Evolutionary conservation across 2,113 vertebrate genomes (phyloP).

Genomic region (Pangasianodon hypophthalmus): DNA sequence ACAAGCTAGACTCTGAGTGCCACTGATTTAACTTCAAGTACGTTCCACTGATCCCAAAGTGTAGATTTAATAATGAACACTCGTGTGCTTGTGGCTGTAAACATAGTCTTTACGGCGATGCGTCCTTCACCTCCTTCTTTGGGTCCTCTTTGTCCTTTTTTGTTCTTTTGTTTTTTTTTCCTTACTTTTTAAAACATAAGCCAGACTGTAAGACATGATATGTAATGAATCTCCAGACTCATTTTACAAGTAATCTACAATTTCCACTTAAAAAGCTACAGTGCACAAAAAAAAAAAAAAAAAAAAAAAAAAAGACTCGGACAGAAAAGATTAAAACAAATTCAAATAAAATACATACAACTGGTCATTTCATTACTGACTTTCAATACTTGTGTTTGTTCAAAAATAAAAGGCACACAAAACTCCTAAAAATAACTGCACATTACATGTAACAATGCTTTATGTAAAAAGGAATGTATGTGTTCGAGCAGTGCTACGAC

Average conservation of each 20-base stretch:
- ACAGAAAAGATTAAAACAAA: not conserved
- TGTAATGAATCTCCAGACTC: slow-evolving; percentile 25
- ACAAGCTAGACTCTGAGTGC: slow-evolving; percentile 58
- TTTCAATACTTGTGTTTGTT: slow-evolving; percentile 34
- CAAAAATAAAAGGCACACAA: not conserved
- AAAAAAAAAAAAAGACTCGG: not conserved
- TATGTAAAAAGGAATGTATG: slow-evolving; percentile 1
- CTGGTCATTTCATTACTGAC: not conserved
- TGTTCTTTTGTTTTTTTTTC: not conserved
- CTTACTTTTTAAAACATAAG: not conserved
- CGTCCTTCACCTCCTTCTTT: slow-evolving; percentile 48
- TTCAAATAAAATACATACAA: slow-evolving; percentile 10
- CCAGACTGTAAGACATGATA: slow-evolving; percentile 9
- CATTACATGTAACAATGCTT: not conserved
- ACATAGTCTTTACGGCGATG: slow-evolving; percentile 48
- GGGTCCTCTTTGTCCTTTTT: not conserved
- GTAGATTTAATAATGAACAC: slow-evolving; percentile 33
- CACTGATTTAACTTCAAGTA: slow-evolving; percentile 63
- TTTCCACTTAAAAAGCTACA: not conserved
- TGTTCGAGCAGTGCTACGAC: slow-evolving; percentile 42
- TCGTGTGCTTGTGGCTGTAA: slow-evolving; percentile 49
- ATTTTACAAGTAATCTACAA: slow-evolving; percentile 21
- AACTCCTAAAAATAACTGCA: not conserved
- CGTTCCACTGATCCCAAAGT: slow-evolving; percentile 38
- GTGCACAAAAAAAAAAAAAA: not conserved